Base-by-base conservation (phyloP, 92 coral and sea anemone genomes). In the Phenganax marumi region DNA sequence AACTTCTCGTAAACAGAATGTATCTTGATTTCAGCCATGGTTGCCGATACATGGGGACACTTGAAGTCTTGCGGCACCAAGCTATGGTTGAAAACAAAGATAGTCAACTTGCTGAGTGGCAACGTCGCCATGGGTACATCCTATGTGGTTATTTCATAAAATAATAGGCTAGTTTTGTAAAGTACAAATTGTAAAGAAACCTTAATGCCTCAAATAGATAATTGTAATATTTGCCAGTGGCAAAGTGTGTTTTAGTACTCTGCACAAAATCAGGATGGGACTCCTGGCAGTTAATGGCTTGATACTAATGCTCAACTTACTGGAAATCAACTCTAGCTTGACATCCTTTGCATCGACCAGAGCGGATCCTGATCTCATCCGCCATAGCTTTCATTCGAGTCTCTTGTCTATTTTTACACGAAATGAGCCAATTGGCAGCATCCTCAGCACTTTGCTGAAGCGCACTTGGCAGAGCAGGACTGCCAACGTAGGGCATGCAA, bases 401-500 rank as follows among this genome's bases (percentile, higher is more conserved):
- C 57, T 95, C 97, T 74, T 95, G 98, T 50, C 98, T 73, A 81
- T 91, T 93, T 79, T 95, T 95, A 92, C 98, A 95, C 23, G 97
- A 97, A 63, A 95, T 92, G 43, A 95, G 76, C 98, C 98, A 95
- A 86, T 92, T 92, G 17, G 98, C 98, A 0, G 98, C 97, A 86
- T 95, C 98, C 22, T 95, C 97, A 0, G 98, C 92, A 6, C 92
- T 91, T 85, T 95, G 98, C 52, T 95, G 98, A 24, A 97, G 91
- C 3, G 90, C 91, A 81, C 92, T 89, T 65, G 91, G 97, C 48
- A 92, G 93, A 52, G 93, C 86, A 6, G 93, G 97, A 17, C 93
- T 92, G 70, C 98, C 91, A 19, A 95, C 98, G 60, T 89, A 95
- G 7, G 98, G 98, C 98, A 95, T 95, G 63, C 98, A 95, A 19